Evolutionary conservation across 53 echinoderm and acorn worm genomes (phyloP).

Genomic region (Paelopatides confundens): DNA sequence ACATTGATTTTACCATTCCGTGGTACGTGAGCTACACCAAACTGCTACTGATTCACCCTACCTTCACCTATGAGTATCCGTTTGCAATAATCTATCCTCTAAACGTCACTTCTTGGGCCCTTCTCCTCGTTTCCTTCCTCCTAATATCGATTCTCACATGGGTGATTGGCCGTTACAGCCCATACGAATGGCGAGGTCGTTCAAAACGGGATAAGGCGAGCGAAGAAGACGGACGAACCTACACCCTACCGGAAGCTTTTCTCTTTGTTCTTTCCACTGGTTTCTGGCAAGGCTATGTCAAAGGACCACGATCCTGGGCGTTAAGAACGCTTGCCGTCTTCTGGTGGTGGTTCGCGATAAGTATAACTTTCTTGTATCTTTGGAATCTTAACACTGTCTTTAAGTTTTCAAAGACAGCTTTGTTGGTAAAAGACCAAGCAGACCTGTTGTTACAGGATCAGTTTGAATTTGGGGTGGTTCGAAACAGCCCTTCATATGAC

Average conservation of each 20-base stretch:
- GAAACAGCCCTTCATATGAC: constrained; percentile 80
- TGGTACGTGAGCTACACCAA: constrained; percentile 70
- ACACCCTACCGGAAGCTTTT: constrained; percentile 67
- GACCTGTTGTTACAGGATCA: constrained; percentile 82
- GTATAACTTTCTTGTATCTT: constrained; percentile 76
- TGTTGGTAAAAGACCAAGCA: constrained; percentile 49
- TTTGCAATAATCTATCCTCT: constrained; percentile 78
- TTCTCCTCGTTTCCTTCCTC: constrained; percentile 66
- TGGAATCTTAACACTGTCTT: constrained; percentile 76
- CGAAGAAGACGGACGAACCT: constrained; percentile 65
- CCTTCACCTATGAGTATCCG: constrained; percentile 79
- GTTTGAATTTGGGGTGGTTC: constrained; percentile 82
- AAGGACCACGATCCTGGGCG: constrained; percentile 69
- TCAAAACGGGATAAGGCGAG: constrained; percentile 54
- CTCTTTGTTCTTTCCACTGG: constrained; percentile 62
- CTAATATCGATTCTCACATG: constrained; percentile 64
- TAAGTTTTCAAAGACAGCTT: constrained; percentile 58
- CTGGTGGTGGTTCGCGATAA: constrained; percentile 84
- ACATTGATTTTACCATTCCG: constrained; percentile 74
- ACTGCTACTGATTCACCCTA: constrained; percentile 81
- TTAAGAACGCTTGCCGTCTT: constrained; percentile 68
- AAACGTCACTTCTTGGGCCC: constrained; percentile 69
- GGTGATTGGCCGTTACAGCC: constrained; percentile 64
- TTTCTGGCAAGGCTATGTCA: constrained; percentile 72
- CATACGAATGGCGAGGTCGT: constrained; percentile 74